These are phyloP conservation scores for Lasioglossum marginatum DNA, from an alignment of 2,888 invertebrate species.

Conservation along the genomic window DNA sequence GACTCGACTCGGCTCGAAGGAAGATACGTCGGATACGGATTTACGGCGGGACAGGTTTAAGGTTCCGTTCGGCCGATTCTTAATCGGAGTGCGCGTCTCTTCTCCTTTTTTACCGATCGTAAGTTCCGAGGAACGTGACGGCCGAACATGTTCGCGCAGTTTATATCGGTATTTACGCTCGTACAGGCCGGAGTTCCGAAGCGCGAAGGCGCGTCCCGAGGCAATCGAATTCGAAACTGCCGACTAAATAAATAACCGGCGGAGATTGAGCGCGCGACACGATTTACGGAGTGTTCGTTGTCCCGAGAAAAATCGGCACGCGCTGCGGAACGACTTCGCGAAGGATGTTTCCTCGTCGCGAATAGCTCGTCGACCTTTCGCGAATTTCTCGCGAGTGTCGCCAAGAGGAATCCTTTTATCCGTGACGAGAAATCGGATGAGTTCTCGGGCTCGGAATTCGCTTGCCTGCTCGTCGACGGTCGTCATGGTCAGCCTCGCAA, in stretches of 20 bases:
- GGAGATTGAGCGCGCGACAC: slow-evolving; percentile 5
- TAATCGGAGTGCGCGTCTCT: slow-evolving; percentile 36
- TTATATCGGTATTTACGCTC: slow-evolving; percentile 44
- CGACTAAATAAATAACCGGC: slow-evolving; percentile 33
- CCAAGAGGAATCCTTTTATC: slow-evolving; percentile 53
- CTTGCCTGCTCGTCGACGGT: not conserved
- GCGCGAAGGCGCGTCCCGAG: slow-evolving; percentile 16
- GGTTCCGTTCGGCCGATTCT: slow-evolving; percentile 31
- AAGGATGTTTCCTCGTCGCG: slow-evolving; percentile 52
- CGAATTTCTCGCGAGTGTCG: slow-evolving; percentile 60
- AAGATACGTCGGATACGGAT: slow-evolving; percentile 5
- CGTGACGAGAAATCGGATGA: slow-evolving; percentile 51
- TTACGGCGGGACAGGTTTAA: slow-evolving; percentile 33
- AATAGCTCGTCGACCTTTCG: slow-evolving; percentile 58
- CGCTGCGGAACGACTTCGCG: slow-evolving; percentile 30
- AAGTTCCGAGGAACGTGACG: slow-evolving; percentile 34
- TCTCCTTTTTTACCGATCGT: slow-evolving; percentile 31
- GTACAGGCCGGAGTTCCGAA: not conserved
- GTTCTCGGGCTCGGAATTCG: slow-evolving; percentile 36
- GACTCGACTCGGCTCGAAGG: not conserved
- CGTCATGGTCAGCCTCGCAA: not conserved
- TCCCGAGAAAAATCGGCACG: slow-evolving; percentile 46
- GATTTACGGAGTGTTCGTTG: slow-evolving; percentile 29
- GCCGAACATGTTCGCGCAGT: slow-evolving; percentile 22
- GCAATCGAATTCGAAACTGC: slow-evolving; percentile 30